Evolutionary conservation across 1,140 invertebrate genomes (phyloP), one percentile per base, ranked within the genome.

Genomic region (Propsilocerus akamusi): DNA sequence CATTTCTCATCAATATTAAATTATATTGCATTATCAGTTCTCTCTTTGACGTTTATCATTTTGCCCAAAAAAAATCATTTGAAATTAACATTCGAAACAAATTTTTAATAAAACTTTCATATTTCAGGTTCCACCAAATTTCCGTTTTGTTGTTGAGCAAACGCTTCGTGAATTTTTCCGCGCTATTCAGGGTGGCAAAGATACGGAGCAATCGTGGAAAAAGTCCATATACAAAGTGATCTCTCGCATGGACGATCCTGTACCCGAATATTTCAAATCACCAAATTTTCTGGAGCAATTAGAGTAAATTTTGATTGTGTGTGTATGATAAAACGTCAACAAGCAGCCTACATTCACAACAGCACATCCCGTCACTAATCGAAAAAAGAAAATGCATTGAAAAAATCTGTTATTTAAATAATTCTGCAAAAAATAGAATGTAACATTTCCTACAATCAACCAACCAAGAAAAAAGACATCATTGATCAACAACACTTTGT

Each of bases 141-240:
- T 99, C 72, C 81, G 90, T 65, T 85, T 82, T 65, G 94, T 98
- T 26, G 87, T 98, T 26, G 90, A 99, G 69, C 86, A 95, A 65
- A 98, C 96, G 46, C 72, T 99, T 51, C 78, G 89, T 52, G 96
- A 99, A 71, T 99, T 99, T 76, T 99, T 93, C 82, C 89, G 91
- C 67, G 88, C 97, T 52, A 90, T 99, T 59, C 83, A 92, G 65
- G 78, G 83, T 59, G 90, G 89, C 53, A 95, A 96, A 69, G 96
- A 99, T 72, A 69, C 80, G 23, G 97, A 99, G 69, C 95, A 97
- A 63, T 97, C 93, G 53, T 99, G 97, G 97, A 99, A 99, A 75
- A 99, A 99, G 69, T 85, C 91, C 56, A 99, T 99, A 69, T 99
- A 99, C 78, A 99, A 99, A 73, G 84, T 99, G 57, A 99, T 99